Base-by-base conservation (phyloP, 2,797 vertebrate genomes). In the Yasuhikotakia modesta region DNA sequence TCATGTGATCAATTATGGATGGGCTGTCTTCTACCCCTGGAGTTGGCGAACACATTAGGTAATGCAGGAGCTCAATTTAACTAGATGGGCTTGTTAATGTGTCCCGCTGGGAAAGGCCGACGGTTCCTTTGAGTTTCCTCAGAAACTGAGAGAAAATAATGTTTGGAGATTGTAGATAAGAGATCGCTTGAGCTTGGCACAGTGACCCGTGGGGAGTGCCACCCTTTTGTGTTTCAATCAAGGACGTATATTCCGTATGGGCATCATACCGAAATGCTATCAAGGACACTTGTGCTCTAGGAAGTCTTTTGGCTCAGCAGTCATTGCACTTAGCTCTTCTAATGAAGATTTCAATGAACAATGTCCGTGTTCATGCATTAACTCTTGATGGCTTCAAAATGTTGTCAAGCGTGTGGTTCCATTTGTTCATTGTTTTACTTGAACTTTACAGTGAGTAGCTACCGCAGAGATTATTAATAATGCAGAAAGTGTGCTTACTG, bases 31-130 rank as follows among this genome's bases (percentile, higher is more conserved):
- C 89, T 88, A 88, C 89, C 79, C 85, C 89, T 90, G 91, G 91
- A 87, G 85, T 81, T 89, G 89, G 89, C 85, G 87, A 89, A 90
- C 91, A 91, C 92, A 93, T 94, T 93, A 94, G 92, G 91, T 93
- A 92, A 93, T 92, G 92, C 91, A 91, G 91, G 90, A 91, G 91
- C 92, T 92, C 90, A 91, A 91, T 93, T 93, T 93, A 92, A 93
- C 93, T 93, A 90, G 92, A 94, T 93, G 91, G 92, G 91, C 90
- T 93, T 93, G 92, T 94, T 94, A 94, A 94, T 93, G 92, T 90
- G 82, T 92, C 91, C 91, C 91, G 82, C 87, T 93, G 92, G 87
- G 87, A 86, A 83, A 85, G 81, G 70, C 72, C n/a, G 80, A 39
- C 7, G 48, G 76, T 81, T 86, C 81, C 82, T 85, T 84, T 84